A percentile compares a stretch with the other conserved stretches of the same genome.
phyloP scores from a whole-genome alignment of 2,113 vertebrate species.

The Oreochromis aureus region DNA sequence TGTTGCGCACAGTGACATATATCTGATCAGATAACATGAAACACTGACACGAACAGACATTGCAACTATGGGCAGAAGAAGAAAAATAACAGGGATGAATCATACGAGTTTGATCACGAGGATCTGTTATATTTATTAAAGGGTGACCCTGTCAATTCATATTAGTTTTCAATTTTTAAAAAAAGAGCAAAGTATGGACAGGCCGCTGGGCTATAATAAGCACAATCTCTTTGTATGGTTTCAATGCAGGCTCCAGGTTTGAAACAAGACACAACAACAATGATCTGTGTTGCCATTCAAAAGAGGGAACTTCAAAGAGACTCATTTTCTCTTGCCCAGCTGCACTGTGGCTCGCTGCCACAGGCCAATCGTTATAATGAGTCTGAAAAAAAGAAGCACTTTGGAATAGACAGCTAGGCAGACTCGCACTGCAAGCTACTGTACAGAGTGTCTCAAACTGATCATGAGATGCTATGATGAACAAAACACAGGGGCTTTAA shows the following conservation, averaged over 20 bases:
- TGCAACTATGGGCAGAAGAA: background rate
- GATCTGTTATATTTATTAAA: background rate
- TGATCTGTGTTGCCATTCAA: constrained; percentile 39
- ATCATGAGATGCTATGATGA: background rate
- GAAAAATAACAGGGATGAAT: constrained; percentile 1
- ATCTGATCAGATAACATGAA: background rate
- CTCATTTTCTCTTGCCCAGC: constrained; percentile 45
- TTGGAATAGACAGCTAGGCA: constrained; percentile 5
- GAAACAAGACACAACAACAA: constrained; percentile 31
- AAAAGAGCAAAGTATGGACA: background rate
- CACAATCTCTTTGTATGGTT: constrained; percentile 1
- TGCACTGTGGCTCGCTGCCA: constrained; percentile 39
- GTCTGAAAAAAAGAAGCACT: background rate
- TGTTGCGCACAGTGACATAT: background rate
- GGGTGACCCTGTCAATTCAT: background rate
- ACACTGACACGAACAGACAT: background rate
- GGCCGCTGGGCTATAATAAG: constrained; percentile 5
- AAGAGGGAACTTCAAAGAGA: constrained; percentile 53
- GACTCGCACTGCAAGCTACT: background rate
- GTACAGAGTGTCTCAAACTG: background rate
- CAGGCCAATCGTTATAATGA: constrained; percentile 53
- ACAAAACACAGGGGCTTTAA: background rate
- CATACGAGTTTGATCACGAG: background rate
- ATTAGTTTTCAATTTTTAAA: background rate
- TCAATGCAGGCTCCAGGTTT: constrained; percentile 30